Percentiles rank a stretch among this genome's conserved stretches.
phyloP scores from a whole-genome alignment of 2,888 invertebrate genomes.

The Prosapia bicincta region DNA sequence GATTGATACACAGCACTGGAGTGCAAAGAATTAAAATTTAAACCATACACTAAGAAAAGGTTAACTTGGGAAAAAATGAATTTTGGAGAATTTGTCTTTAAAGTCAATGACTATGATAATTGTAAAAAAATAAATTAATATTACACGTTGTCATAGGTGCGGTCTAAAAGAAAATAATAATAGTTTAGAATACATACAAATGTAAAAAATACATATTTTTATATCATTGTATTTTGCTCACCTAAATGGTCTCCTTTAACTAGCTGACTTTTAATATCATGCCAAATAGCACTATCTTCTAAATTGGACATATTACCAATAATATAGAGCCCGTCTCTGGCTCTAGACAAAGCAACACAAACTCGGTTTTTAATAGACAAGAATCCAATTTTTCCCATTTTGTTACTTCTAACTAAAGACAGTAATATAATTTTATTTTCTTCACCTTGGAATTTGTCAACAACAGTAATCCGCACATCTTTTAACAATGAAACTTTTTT shows the following conservation, averaged over 20 bases:
- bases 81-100: no score
- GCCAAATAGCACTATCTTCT: constrained; percentile 54
- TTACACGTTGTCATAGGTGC: no score
- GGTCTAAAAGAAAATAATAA: no score
- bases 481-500: constrained; percentile 42
- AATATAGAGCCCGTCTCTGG: constrained; percentile 72
- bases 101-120: no score
- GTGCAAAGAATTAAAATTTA: no score
- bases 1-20: no score
- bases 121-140: no score
- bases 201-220: no score
- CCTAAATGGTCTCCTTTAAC: constrained; percentile 54
- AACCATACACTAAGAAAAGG: no score
- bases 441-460: constrained; percentile 80
- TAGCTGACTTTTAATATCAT: constrained; percentile 51
- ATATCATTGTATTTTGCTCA: background rate
- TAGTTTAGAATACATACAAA: no score
- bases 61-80: no score
- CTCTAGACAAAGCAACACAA: constrained; percentile 72
- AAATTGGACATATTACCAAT: constrained; percentile 67
- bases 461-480: constrained; percentile 59
- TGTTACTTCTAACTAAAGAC: constrained; percentile 74
- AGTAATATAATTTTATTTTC: constrained; percentile 75
- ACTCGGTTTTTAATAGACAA: constrained; percentile 65
- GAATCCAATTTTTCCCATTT: constrained; percentile 65